These are phyloP conservation scores for Hanleya hanleyi DNA, from an alignment of 2,888 invertebrate genomes.

Conservation along the genomic window DNA sequence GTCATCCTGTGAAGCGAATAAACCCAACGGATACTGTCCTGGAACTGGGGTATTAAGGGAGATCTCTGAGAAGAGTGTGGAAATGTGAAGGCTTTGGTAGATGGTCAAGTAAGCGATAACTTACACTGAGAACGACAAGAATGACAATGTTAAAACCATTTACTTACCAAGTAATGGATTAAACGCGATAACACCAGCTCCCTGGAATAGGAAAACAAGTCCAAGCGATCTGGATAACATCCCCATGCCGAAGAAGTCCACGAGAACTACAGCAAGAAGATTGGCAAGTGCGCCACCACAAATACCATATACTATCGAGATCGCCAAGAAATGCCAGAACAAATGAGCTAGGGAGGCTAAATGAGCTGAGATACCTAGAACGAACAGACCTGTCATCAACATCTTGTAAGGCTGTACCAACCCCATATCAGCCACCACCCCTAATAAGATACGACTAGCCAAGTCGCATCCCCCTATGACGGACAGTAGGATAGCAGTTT, in stretches of 20 bases:
- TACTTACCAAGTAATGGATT: background rate
- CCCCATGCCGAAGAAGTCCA: background rate
- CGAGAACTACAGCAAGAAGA: background rate
- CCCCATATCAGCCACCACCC: background rate
- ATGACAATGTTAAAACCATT: too few relatives aligned
- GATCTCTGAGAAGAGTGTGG: too few relatives aligned
- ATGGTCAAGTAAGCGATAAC: too few relatives aligned
- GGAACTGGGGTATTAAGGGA: too few relatives aligned
- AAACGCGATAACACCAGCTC: background rate
- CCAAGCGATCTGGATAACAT: background rate
- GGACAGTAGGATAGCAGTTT: slow-evolving; percentile 32
- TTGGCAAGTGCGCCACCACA: background rate
- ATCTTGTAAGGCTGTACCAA: background rate
- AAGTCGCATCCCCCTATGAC: slow-evolving; percentile 28
- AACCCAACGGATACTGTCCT: too few relatives aligned
- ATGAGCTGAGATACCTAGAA: background rate
- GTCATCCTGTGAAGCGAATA: too few relatives aligned
- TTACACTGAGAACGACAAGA: too few relatives aligned
- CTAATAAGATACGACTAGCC: background rate
- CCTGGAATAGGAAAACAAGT: background rate
- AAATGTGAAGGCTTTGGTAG: too few relatives aligned
- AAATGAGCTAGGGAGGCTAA: background rate
- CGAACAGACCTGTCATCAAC: background rate
- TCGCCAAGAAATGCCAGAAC: background rate
- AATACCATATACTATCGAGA: background rate